Evolutionary conservation across 2,888 invertebrate species (phyloP).

Genomic region (Sepioteuthis lessoniana): DNA sequence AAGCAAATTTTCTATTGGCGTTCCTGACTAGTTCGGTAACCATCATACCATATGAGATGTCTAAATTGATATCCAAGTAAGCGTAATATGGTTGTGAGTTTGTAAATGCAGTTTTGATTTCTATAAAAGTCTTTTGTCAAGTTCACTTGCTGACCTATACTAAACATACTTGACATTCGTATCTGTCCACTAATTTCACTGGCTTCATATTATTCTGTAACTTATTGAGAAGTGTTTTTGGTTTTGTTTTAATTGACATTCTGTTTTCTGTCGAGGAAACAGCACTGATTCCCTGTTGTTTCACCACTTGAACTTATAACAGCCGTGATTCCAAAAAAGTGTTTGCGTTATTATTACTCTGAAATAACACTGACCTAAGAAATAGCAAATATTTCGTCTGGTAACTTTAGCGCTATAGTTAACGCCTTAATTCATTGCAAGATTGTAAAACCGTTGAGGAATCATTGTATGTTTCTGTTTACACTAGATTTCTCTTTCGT

Average conservation of each 20-base stretch:
- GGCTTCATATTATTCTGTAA: neutral
- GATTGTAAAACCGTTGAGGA: too few relatives aligned
- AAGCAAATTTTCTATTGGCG: too few relatives aligned
- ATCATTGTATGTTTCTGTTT: too few relatives aligned
- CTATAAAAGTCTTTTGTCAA: too few relatives aligned
- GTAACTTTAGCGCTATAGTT: neutral
- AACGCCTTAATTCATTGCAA: neutral
- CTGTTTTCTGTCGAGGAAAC: neutral
- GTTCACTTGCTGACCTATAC: neutral
- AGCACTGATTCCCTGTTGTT: neutral
- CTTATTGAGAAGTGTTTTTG: neutral
- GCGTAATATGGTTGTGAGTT: too few relatives aligned
- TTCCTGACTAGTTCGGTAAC: too few relatives aligned
- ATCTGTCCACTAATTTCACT: neutral
- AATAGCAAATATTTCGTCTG: neutral
- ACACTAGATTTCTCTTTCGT: too few relatives aligned
- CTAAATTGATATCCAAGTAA: too few relatives aligned
- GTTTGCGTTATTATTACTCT: neutral
- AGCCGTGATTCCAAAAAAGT: neutral
- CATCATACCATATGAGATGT: too few relatives aligned
- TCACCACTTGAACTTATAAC: neutral
- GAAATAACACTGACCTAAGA: neutral
- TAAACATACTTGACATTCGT: neutral
- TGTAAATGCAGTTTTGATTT: too few relatives aligned
- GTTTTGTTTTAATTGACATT: neutral